phyloP scores from a whole-genome alignment of 2,888 invertebrate species.

The Resseliella maxima region DNA sequence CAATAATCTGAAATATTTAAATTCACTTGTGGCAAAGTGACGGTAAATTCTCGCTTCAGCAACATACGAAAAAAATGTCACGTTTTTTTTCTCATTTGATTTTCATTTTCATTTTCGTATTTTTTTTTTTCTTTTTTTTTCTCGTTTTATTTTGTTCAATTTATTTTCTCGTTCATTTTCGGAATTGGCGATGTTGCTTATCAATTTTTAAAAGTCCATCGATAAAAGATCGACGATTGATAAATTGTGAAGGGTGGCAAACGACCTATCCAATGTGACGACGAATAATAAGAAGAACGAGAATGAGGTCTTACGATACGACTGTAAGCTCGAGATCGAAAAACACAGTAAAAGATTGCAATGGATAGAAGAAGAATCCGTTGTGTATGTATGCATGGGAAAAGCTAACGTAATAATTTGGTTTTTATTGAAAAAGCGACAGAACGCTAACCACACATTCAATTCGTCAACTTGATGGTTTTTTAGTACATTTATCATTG shows the following conservation, averaged over 20 bases:
- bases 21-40: not conserved
- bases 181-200: not conserved
- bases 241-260: not conserved
- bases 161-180: not conserved
- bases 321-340: not conserved
- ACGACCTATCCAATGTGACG: not conserved
- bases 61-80: not conserved
- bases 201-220: not conserved
- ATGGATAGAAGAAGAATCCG: not conserved
- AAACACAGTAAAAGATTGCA: not conserved
- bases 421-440: not conserved
- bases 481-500: not conserved
- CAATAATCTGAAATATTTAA: slow-evolving; percentile 46
- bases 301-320: not conserved
- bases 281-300: not conserved
- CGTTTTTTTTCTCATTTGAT: not conserved
- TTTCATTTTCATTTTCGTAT: not conserved
- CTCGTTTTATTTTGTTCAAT: not conserved
- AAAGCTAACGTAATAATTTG: slow-evolving; percentile 12
- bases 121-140: not conserved
- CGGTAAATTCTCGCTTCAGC: not conserved
- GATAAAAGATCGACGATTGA: not conserved
- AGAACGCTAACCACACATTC: not conserved
- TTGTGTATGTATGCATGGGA: not conserved
- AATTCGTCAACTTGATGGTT: slow-evolving; percentile 11